These are phyloP conservation scores for Prenolepis imparis DNA, from an alignment of 2,888 invertebrate species.

Conservation along the genomic window DNA sequence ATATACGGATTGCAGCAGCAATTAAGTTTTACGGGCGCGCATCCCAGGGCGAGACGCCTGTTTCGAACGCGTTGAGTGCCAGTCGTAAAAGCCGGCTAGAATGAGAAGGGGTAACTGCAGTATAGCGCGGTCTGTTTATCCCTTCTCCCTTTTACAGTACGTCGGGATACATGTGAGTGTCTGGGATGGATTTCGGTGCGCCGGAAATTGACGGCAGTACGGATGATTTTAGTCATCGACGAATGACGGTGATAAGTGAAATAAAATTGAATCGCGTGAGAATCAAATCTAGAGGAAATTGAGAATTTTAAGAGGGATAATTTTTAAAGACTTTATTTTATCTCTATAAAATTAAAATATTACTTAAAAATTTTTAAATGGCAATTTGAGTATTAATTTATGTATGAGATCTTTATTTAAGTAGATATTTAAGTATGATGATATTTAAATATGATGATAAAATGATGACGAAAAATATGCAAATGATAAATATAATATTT, in stretches of 20 bases:
- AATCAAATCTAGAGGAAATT: background rate
- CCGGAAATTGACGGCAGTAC: constrained; percentile 46
- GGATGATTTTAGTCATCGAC: constrained; percentile 34
- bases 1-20: constrained; percentile 83
- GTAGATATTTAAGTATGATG: too few relatives aligned
- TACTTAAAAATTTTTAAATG: background rate
- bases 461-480: background rate
- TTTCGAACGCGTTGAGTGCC: constrained; percentile 81
- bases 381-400: background rate
- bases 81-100: constrained; percentile 76
- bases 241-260: background rate
- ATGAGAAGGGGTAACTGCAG: constrained; percentile 67
- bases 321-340: background rate
- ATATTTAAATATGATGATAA: background rate
- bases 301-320: background rate
- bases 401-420: background rate
- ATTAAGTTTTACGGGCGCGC: constrained; percentile 84
- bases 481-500: background rate
- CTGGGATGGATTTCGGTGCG: constrained; percentile 45
- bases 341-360: background rate
- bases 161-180: constrained; percentile 57
- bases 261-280: background rate
- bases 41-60: constrained; percentile 79
- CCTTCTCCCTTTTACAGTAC: constrained; percentile 66
- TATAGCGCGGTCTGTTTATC: constrained; percentile 67